Evolutionary conservation across 2,113 vertebrate species (phyloP).

Genomic region (Myanophis thanlyinensis): DNA sequence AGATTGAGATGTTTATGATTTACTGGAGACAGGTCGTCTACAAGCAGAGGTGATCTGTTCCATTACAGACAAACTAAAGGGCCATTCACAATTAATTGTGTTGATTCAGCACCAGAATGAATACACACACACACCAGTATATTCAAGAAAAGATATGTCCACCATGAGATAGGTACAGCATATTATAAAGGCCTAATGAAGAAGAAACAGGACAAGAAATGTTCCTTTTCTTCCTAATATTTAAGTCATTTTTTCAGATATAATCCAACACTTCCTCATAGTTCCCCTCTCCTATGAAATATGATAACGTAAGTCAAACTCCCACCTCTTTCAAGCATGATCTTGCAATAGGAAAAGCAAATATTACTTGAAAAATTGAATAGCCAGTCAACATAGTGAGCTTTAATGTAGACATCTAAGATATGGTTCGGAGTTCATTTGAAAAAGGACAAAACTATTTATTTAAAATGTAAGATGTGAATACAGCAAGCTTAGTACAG

Average conservation of each 20-base stretch:
- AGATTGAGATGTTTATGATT: conserved; percentile 70
- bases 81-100: conserved; percentile 25
- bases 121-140: too few species aligned
- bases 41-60: conserved; percentile 52
- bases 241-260: background rate
- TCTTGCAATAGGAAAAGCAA: background rate
- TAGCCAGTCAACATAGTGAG: background rate
- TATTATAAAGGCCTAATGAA: background rate
- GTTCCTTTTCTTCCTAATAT: background rate
- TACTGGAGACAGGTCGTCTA: conserved; percentile 73
- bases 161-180: fast-evolving
- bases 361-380: background rate
- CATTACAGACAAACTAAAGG: conserved; percentile 39
- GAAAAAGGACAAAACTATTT: background rate
- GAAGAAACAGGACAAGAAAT: background rate
- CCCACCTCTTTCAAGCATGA: background rate
- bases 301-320: background rate
- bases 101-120: background rate
- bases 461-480: background rate
- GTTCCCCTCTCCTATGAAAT: background rate
- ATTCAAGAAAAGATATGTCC: background rate
- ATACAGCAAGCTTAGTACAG: background rate
- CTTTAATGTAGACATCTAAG: background rate
- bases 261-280: background rate
- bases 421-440: background rate